Conservation (phyloP, 2,888 invertebrate species). For the Nemoura dubitans region DNA sequence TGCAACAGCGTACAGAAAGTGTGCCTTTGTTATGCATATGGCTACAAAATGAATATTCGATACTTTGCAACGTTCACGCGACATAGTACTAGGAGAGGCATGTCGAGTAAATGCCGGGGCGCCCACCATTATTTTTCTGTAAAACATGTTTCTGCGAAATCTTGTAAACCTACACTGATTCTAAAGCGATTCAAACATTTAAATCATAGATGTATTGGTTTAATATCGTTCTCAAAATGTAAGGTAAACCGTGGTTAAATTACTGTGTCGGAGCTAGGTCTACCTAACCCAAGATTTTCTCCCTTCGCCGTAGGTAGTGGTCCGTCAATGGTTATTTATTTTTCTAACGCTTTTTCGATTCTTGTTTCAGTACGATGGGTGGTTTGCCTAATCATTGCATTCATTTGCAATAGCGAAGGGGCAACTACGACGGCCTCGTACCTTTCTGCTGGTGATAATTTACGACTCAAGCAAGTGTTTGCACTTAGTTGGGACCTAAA, state of each 20-base stretch:
- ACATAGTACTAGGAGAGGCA: background rate
- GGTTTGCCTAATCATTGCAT: background rate
- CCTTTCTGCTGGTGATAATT: conserved; percentile 56
- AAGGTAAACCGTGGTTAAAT: too few relatives aligned
- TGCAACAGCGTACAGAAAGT: too few relatives aligned
- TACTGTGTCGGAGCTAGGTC: background rate
- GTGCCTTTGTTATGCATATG: too few relatives aligned
- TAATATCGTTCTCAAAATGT: too few relatives aligned
- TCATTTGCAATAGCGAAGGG: conserved; percentile 61
- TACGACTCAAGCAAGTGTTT: conserved; percentile 56
- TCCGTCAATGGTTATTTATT: too few relatives aligned
- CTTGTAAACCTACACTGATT: background rate
- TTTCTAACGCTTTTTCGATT: background rate
- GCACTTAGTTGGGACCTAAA: conserved; percentile 57
- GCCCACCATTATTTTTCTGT: background rate
- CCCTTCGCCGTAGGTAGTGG: too few relatives aligned
- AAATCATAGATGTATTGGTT: too few relatives aligned
- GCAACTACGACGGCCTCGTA: conserved; percentile 58
- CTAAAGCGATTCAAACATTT: too few relatives aligned
- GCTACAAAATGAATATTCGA: too few relatives aligned
- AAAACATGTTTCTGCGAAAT: background rate
- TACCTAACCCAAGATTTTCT: background rate
- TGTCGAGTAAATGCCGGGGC: background rate
- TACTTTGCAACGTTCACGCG: too few relatives aligned
- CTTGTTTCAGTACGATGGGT: background rate